Evolutionary conservation across 2,113 vertebrate species (phyloP), one percentile per base, ranked within the genome.

Genomic region (Egretta garzetta): DNA sequence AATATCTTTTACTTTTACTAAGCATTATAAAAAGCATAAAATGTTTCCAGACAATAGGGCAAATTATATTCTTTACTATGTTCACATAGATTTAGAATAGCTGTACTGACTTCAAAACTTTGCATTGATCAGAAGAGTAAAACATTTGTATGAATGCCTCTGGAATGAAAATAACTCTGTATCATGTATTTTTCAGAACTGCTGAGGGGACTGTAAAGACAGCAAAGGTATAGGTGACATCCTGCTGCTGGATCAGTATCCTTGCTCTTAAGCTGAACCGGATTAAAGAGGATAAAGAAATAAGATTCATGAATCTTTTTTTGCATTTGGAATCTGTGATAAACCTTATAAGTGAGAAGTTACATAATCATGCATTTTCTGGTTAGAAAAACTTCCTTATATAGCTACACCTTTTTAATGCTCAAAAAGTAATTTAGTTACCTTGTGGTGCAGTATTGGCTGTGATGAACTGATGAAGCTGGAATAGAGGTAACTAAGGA

Each of bases 221-320:
- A n/a, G 9, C 9, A 62, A 77, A 80, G 4, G 6, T 86, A n/a
- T 23, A 43, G 58, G 24, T 74, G n/a, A 26, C 5, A 50, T 80
- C 17, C 14, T 62, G 8, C 32, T 86, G 28, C 41, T 91, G 59
- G 37, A 73, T 84, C 50, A 59, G 24, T 76, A 55, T 59, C 27
- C 14, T 18, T 72, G 9, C 14, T 49, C 18, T 67, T 87, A 75
- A 50, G 0, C 18, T 52, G 37, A 91, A 82, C 3, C 0, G 0
- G 12, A 90, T 53, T 90, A 80, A 86, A 88, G 16, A 88, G 13
- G 35, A 58, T 83, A 66, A 88, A 83, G 39, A 84, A 60, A 53
- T 16, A 83, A 77, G 6, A 92, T 53, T 66, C 3, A 81, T 26
- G 12, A 81, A 67, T 10, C 9, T 1, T 58, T 73, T 73, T 86